phyloP scores from a whole-genome alignment of 2,113 vertebrate species.

The Heterochromis multidens region DNA sequence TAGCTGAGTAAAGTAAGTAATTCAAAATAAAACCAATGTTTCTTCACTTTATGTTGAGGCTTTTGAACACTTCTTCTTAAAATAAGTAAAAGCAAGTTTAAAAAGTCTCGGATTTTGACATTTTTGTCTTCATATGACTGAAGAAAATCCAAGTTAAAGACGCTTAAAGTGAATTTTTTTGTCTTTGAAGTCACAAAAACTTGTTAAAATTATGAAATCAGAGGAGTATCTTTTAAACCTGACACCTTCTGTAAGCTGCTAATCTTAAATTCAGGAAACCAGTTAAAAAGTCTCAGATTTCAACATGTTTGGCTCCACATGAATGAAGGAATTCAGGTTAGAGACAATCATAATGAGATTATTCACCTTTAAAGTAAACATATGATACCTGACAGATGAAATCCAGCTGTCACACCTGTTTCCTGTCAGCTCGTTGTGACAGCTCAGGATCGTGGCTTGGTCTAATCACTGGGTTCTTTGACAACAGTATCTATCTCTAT shows the following conservation, averaged over 20 bases:
- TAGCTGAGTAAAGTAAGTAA: background rate
- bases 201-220: background rate
- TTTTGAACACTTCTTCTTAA: background rate
- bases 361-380: background rate
- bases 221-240: too few relatives aligned
- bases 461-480: background rate
- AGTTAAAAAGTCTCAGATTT: too few relatives aligned
- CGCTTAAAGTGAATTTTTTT: rapidly evolving
- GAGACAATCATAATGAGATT: background rate
- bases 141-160: background rate
- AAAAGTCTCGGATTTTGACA: background rate
- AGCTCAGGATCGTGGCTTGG: background rate
- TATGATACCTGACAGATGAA: background rate
- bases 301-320: background rate
- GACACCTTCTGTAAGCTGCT: too few relatives aligned
- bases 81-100: background rate
- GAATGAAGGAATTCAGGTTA: background rate
- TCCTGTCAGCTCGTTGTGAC: background rate
- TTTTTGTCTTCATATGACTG: background rate
- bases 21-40: background rate
- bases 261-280: too few relatives aligned
- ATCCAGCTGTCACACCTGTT: background rate
- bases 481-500: background rate
- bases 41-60: background rate
- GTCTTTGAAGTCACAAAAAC: background rate